A percentile compares a stretch with the other conserved stretches of the same genome.
Conservation (phyloP, 2,113 vertebrate species). For the Poeciliopsis occidentalis region DNA sequence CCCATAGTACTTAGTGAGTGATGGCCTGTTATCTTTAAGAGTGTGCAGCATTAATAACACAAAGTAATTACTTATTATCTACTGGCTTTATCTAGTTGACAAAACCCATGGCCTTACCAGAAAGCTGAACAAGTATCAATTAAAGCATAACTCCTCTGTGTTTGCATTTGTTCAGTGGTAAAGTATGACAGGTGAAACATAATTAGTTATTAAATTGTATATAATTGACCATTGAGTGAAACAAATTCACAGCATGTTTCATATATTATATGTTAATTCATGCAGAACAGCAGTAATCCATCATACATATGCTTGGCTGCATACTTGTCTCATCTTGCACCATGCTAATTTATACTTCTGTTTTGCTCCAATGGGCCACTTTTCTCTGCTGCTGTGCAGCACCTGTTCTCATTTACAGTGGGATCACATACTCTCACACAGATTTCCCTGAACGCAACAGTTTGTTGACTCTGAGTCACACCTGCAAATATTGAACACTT, state of each 20-base stretch:
- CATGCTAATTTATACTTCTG: constrained; percentile 20
- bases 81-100: constrained; percentile 55
- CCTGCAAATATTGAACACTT: constrained; percentile 50
- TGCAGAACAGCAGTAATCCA: constrained; percentile 69
- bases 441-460: constrained; percentile 23
- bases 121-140: constrained; percentile 52
- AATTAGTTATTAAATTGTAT: constrained; percentile 75
- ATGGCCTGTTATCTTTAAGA: constrained; percentile 2
- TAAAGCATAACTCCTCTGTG: constrained; percentile 65
- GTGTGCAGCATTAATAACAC: constrained; percentile 46
- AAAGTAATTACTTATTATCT: constrained; percentile 59
- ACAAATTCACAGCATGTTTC: constrained; percentile 67
- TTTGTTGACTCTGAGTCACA: constrained; percentile 43
- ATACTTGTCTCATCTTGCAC: constrained; percentile 34
- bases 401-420: constrained; percentile 28
- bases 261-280: constrained; percentile 66
- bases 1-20: constrained; percentile 7
- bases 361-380: neutral
- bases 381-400: neutral
- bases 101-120: constrained; percentile 38
- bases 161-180: constrained; percentile 50
- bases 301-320: constrained; percentile 41
- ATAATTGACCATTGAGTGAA: constrained; percentile 74
- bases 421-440: constrained; percentile 23
- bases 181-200: constrained; percentile 71